These are phyloP conservation scores for Parasteatoda lunata DNA, from an alignment of 2,888 invertebrate species.

Conservation along the genomic window DNA sequence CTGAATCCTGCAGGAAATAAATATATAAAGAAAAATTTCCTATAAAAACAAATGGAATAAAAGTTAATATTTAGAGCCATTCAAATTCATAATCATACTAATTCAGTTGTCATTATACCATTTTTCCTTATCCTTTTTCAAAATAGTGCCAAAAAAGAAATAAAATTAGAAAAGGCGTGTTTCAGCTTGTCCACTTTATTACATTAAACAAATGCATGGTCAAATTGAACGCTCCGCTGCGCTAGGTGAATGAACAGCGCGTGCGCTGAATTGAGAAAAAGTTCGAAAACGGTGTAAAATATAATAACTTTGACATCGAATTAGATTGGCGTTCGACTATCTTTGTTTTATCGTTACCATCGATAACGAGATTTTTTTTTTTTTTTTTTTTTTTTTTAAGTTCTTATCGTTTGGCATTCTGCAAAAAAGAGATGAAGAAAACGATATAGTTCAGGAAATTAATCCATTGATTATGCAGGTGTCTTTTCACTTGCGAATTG, in stretches of 20 bases:
- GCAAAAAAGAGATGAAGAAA: slow-evolving; percentile 1
- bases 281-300: slow-evolving; percentile 12
- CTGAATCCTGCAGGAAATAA: too few relatives aligned
- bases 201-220: slow-evolving; percentile 28
- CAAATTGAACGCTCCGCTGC: slow-evolving; percentile 48
- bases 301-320: slow-evolving; percentile 61
- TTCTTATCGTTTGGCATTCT: background rate
- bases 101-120: too few relatives aligned
- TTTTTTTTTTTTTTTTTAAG: background rate
- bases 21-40: too few relatives aligned
- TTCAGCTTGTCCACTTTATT: slow-evolving; percentile 15
- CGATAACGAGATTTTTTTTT: background rate
- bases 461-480: background rate
- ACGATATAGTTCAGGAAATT: slow-evolving; percentile 35
- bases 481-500: too few relatives aligned
- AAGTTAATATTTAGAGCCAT: too few relatives aligned
- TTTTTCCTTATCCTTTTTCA: background rate
- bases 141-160: slow-evolving; percentile 6
- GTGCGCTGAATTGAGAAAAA: slow-evolving; percentile 37
- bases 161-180: slow-evolving; percentile 22
- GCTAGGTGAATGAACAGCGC: slow-evolving; percentile 53
- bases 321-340: slow-evolving; percentile 35
- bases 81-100: too few relatives aligned
- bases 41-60: too few relatives aligned
- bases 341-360: slow-evolving; percentile 15